Percentiles rank a stretch among this genome's conserved stretches.
These are phyloP conservation scores for Eolophus roseicapilla DNA, from an alignment of 2,113 vertebrate genomes.

Conservation along the genomic window DNA sequence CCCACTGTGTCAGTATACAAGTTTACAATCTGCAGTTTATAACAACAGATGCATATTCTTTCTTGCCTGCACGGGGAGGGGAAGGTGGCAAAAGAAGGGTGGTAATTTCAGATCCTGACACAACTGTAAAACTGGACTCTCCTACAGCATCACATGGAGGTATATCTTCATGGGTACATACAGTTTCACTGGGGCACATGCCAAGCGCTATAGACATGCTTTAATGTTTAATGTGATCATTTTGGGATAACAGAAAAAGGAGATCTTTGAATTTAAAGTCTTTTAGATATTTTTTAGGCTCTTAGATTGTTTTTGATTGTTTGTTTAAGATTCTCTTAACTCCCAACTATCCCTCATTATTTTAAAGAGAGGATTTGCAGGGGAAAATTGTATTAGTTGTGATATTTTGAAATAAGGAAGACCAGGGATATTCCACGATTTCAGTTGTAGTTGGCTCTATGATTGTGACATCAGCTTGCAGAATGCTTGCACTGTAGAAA, in stretches of 20 bases:
- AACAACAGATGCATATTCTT: neutral
- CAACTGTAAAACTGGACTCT: neutral
- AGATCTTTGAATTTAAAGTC: neutral
- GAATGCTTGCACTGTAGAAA: neutral
- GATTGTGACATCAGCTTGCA: neutral
- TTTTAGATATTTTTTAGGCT: neutral
- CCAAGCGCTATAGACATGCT: neutral
- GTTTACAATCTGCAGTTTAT: neutral
- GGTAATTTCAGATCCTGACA: neutral
- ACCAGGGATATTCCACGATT: neutral
- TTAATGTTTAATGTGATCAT: rapidly evolving
- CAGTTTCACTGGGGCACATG: rapidly evolving
- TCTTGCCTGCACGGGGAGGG: neutral
- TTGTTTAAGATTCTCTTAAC: neutral
- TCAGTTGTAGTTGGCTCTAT: neutral
- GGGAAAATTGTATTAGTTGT: neutral
- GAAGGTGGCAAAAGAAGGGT: neutral
- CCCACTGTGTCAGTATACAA: neutral
- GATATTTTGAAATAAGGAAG: neutral
- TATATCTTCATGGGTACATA: neutral
- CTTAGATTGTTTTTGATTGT: neutral
- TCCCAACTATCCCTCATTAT: neutral
- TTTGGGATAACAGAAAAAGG: neutral
- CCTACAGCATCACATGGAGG: rapidly evolving
- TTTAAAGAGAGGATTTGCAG: neutral